A percentile compares a stretch with the other conserved stretches of the same genome.
These are phyloP conservation scores for Stegodyphus dumicola DNA, from an alignment of 1,140 invertebrate species.

Conservation along the genomic window DNA sequence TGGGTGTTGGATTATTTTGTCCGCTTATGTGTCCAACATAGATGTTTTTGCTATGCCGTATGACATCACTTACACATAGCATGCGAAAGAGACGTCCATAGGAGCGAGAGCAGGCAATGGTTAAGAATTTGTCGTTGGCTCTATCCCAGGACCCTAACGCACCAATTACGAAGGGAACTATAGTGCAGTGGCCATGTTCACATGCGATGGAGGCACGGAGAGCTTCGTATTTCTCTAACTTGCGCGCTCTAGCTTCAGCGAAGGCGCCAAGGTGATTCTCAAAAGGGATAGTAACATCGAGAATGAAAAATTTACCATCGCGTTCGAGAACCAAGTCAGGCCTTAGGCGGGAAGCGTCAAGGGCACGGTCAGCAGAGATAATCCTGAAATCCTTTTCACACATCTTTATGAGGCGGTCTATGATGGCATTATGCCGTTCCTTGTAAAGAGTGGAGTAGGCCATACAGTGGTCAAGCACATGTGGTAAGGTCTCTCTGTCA, in stretches of 20 bases:
- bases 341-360: background rate
- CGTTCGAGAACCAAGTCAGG: background rate
- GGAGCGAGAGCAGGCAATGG: background rate
- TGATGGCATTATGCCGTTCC: background rate
- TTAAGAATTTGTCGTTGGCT: background rate
- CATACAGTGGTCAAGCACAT: background rate
- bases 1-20: no score
- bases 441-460: background rate
- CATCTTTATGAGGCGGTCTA: background rate
- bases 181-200: background rate
- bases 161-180: background rate
- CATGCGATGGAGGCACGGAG: background rate
- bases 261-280: background rate
- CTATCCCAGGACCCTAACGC: background rate
- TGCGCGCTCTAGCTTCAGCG: background rate
- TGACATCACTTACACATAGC: background rate
- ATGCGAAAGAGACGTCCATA: background rate
- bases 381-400: background rate
- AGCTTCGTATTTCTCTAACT: background rate
- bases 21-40: no score
- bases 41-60: no score
- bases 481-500: background rate
- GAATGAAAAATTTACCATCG: background rate
- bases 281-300: conserved; percentile 11
- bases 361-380: background rate